Percentiles rank a stretch among this genome's conserved stretches.
Conservation (phyloP, 2,888 invertebrate genomes). For the Omphaloscelis lunosa region DNA sequence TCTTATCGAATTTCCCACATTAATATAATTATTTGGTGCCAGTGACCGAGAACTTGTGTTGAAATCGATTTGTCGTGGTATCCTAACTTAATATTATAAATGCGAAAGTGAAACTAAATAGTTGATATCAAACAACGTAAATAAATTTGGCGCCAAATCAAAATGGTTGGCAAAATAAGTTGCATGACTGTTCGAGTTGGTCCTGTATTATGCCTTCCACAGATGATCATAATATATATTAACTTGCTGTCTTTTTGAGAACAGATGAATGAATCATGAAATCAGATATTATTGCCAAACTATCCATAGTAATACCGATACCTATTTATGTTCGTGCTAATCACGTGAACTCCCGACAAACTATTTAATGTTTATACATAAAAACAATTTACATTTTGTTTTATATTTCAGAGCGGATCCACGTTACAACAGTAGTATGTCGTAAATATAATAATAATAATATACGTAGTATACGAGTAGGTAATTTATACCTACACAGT, state of each 20-base stretch:
- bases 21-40: neutral
- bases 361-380: too few species aligned
- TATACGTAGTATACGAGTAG: neutral
- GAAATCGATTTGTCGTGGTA: neutral
- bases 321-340: neutral
- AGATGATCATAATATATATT: too few species aligned
- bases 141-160: too few species aligned
- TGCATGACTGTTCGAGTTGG: too few species aligned
- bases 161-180: too few species aligned
- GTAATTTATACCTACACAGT: neutral
- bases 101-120: too few species aligned
- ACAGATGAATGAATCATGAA: neutral
- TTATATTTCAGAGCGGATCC: neutral
- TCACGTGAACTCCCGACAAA: neutral
- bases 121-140: too few species aligned
- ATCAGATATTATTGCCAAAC: neutral
- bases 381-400: neutral
- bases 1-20: too few species aligned
- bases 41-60: neutral
- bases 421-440: neutral
- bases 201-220: neutral
- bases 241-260: too few species aligned
- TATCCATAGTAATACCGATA: too few species aligned
- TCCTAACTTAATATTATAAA: too few species aligned
- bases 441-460: constrained; percentile 13